Conservation (phyloP, 2,888 invertebrate genomes). For the Watsonalla binaria region DNA sequence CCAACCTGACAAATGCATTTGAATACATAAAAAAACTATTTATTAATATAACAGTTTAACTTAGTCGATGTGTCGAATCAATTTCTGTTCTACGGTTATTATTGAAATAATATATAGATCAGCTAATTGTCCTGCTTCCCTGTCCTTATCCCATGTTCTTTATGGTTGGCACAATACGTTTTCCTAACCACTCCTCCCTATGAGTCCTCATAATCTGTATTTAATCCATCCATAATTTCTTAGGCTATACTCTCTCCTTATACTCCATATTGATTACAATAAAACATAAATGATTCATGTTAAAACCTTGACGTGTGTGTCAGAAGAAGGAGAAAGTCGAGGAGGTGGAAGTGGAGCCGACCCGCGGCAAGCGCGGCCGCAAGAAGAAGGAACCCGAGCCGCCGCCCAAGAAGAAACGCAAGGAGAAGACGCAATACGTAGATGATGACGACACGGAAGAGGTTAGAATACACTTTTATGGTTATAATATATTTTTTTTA, state of each 20-base stretch:
- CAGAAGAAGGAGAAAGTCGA: conserved; percentile 25
- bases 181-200: too few species aligned
- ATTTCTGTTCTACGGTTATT: too few species aligned
- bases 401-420: conserved; percentile 51
- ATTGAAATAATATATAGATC: too few species aligned
- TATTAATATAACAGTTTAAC: too few species aligned
- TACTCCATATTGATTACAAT: background rate
- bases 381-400: conserved; percentile 72
- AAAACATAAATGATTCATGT: background rate
- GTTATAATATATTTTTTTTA: too few species aligned
- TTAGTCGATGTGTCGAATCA: too few species aligned
- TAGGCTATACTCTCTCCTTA: too few species aligned
- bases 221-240: background rate
- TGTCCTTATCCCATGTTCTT: background rate
- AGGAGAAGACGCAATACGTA: conserved; percentile 53
- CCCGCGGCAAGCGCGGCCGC: conserved; percentile 64
- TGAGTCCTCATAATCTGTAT: background rate
- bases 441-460: conserved; percentile 68
- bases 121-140: too few species aligned
- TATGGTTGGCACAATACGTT: too few species aligned
- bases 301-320: background rate
- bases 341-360: conserved; percentile 42
- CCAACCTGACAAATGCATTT: too few species aligned
- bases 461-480: conserved; percentile 18
- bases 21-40: too few species aligned